Conservation (phyloP, 2,888 invertebrate genomes). For the Mimachlamys varia region DNA sequence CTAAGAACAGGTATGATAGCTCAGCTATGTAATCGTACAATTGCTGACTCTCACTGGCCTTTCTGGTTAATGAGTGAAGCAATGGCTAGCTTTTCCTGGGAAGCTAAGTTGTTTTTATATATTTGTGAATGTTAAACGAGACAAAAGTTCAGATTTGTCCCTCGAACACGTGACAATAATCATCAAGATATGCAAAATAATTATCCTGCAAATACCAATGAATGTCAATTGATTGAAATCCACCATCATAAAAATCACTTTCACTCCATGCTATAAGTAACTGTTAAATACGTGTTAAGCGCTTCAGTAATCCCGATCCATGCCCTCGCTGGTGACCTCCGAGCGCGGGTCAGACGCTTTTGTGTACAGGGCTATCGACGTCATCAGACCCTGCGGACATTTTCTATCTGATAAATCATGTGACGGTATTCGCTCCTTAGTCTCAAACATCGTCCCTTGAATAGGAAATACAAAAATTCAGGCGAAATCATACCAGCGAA, state of each 20-base stretch:
- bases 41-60: too few relatives aligned
- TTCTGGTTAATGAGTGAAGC: too few relatives aligned
- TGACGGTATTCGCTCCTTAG: not conserved
- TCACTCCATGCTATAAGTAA: not conserved
- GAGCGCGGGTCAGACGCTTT: not conserved
- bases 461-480: not conserved
- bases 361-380: slow-evolving; percentile 3
- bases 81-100: too few relatives aligned
- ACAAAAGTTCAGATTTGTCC: not conserved
- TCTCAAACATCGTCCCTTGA: not conserved
- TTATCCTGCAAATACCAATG: not conserved
- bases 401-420: not conserved
- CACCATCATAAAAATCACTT: not conserved
- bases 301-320: slow-evolving; percentile 13
- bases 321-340: not conserved
- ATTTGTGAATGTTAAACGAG: too few relatives aligned
- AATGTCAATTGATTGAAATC: not conserved
- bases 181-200: not conserved
- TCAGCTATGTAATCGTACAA: too few relatives aligned
- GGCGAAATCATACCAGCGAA: not conserved
- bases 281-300: slow-evolving; percentile 2
- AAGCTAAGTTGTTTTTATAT: too few relatives aligned
- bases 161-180: not conserved
- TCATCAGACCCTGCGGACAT: slow-evolving; percentile 17
- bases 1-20: too few relatives aligned